Conservation (phyloP, 1,140 invertebrate genomes). For the Mya arenaria region DNA sequence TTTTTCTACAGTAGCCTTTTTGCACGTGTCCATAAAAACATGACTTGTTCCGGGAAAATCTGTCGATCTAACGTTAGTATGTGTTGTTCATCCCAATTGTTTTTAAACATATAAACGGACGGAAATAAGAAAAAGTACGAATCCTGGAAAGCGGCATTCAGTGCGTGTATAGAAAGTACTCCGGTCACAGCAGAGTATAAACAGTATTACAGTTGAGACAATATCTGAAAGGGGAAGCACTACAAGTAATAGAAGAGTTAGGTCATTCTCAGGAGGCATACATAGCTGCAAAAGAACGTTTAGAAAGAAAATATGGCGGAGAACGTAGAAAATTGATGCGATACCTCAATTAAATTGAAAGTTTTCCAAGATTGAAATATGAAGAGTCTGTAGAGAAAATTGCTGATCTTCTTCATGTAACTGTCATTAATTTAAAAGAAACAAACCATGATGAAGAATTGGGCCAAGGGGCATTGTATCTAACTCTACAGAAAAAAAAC, state of each 20-base stretch:
- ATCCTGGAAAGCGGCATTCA: conserved; percentile 21
- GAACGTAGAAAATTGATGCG: not conserved
- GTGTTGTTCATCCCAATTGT: no score
- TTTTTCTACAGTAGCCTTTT: no score
- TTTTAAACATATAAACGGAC: no score
- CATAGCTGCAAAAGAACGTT: conserved; percentile 3
- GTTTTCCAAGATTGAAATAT: conserved; percentile 2
- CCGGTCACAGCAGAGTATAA: conserved; percentile 8
- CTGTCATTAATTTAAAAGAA: conserved; percentile 18
- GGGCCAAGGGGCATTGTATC: not conserved
- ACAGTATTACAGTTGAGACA: conserved; percentile 18
- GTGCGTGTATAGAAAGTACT: conserved; percentile 8
- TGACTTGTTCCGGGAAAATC: no score
- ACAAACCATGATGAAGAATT: not conserved
- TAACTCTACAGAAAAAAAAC: not conserved
- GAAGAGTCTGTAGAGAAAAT: conserved; percentile 10
- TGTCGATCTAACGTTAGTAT: no score
- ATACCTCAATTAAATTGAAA: conserved; percentile 4
- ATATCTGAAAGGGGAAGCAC: conserved; percentile 20
- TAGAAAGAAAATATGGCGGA: conserved; percentile 25
- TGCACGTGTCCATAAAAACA: no score
- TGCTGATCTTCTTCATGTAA: conserved; percentile 20
- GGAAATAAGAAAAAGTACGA: not conserved
- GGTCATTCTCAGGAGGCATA: conserved; percentile 1
- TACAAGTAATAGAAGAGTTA: conserved; percentile 12